phyloP scores from a whole-genome alignment of 2,113 vertebrate species.

The Sturnus vulgaris region DNA sequence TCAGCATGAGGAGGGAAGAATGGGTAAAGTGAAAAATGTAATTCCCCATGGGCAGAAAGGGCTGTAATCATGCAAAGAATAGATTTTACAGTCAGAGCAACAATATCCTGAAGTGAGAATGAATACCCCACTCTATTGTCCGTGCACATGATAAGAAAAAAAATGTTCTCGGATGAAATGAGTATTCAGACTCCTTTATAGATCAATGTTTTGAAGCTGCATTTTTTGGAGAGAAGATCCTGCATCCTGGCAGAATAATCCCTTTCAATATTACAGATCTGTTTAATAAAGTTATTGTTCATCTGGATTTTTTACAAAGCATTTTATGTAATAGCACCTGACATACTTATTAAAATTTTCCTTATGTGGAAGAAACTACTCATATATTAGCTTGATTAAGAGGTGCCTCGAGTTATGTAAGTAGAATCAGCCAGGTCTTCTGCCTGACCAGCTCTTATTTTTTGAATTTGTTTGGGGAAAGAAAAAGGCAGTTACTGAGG shows the following conservation, averaged over 20 bases:
- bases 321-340: neutral
- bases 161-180: neutral
- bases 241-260: neutral
- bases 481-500: neutral
- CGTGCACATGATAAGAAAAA: neutral
- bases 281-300: neutral
- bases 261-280: neutral
- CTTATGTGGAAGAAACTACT: neutral
- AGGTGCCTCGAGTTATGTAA: neutral
- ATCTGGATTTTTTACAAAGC: neutral
- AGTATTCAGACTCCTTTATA: neutral
- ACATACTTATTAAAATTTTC: neutral
- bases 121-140: neutral
- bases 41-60: neutral
- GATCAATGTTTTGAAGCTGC: neutral
- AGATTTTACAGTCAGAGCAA: neutral
- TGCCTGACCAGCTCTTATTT: neutral
- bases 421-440: neutral
- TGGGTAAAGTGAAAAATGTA: neutral
- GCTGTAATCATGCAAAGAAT: neutral
- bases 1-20: neutral
- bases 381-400: neutral
- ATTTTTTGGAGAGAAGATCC: neutral
- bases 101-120: neutral
- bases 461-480: neutral